These are phyloP conservation scores for Cybosia mesomella DNA, from an alignment of 2,888 invertebrate genomes.

Conservation along the genomic window DNA sequence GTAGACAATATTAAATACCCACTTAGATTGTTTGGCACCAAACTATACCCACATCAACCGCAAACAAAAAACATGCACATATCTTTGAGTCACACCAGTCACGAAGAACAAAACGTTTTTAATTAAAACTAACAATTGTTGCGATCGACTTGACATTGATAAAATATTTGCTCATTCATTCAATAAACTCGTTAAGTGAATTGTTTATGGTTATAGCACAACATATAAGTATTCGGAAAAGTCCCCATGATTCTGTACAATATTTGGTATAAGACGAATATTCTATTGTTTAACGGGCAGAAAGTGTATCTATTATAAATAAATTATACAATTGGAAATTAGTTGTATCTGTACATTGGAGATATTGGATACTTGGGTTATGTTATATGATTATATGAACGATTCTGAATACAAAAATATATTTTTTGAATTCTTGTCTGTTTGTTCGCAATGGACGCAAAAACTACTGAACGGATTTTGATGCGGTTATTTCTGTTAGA, in stretches of 20 bases:
- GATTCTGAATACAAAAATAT: no score
- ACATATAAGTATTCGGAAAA: neutral
- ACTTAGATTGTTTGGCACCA: neutral
- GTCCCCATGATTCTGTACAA: neutral
- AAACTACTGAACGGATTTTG: no score
- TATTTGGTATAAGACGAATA: neutral
- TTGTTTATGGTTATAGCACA: conserved; percentile 14
- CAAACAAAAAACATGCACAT: neutral
- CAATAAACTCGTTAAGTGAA: conserved; percentile 2
- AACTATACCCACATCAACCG: neutral
- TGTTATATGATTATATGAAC: no score
- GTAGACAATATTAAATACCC: no score
- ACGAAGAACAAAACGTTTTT: conserved; percentile 37
- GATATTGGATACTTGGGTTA: no score
- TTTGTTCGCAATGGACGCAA: no score
- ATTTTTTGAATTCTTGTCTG: no score
- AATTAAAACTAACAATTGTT: conserved; percentile 45
- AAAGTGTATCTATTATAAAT: no score
- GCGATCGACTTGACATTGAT: conserved; percentile 42
- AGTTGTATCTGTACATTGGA: no score
- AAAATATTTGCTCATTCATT: conserved; percentile 27
- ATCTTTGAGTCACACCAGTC: neutral
- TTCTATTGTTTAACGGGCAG: no score
- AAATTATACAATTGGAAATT: no score
- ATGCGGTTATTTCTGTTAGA: no score